These are phyloP conservation scores for Alviniconcha marisindica DNA, from an alignment of 1,140 invertebrate species.

Conservation along the genomic window DNA sequence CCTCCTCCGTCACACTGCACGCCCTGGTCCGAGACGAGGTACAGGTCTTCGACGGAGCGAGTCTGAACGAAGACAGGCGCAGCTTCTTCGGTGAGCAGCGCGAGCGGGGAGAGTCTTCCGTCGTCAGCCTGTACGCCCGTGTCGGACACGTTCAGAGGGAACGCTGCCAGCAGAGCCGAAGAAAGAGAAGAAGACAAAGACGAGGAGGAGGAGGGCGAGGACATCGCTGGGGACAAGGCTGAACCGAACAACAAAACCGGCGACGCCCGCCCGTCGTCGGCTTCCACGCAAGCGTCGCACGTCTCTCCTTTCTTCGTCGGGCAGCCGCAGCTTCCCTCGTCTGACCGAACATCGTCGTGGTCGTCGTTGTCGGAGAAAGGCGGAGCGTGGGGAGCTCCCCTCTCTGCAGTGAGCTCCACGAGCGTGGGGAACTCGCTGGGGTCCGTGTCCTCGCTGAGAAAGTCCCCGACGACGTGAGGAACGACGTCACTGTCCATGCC, in stretches of 20 bases:
- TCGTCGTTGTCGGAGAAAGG: background rate
- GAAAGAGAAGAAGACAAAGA: no score
- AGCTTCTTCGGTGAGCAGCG: conserved; percentile 34
- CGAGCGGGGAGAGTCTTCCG: conserved; percentile 54
- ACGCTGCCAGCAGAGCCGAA: background rate
- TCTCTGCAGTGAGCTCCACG: background rate
- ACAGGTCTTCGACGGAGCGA: conserved; percentile 41
- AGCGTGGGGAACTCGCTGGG: conserved; percentile 29
- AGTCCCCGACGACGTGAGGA: background rate
- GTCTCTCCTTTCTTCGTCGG: background rate
- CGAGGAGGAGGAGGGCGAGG: background rate
- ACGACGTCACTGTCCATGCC: background rate
- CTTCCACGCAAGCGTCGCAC: conserved; percentile 22
- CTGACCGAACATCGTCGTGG: background rate
- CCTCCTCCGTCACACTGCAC: conserved; percentile 51
- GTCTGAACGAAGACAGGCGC: conserved; percentile 38
- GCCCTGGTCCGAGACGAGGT: conserved; percentile 49
- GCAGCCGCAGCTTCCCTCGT: background rate
- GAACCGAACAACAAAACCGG: conserved; percentile 6
- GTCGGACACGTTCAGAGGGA: background rate
- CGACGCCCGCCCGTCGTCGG: conserved; percentile 18
- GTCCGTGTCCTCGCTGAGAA: conserved; percentile 33
- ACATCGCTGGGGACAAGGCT: background rate
- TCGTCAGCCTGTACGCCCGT: conserved; percentile 58
- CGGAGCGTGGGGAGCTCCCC: background rate